A percentile compares a stretch with the other conserved stretches of the same genome.
These are phyloP conservation scores for Melitaea athalia DNA, from an alignment of 2,888 invertebrate species.

Conservation along the genomic window DNA sequence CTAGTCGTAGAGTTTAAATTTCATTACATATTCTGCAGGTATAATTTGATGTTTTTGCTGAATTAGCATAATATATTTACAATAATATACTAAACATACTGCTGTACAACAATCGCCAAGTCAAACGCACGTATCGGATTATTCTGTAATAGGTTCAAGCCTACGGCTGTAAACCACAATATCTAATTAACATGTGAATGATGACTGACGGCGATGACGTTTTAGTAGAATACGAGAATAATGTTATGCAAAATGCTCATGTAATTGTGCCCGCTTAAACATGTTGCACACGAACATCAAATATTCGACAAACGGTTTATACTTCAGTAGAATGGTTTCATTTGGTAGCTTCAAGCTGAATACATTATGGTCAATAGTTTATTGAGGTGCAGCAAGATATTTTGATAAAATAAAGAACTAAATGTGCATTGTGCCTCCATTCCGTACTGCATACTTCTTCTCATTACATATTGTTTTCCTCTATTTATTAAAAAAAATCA, in stretches of 20 bases:
- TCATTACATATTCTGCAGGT: no score
- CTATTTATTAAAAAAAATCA: no score
- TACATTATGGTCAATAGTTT: no score
- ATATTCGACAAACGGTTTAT: neutral
- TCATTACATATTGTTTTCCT: no score
- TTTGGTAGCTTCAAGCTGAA: neutral
- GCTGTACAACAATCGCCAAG: neutral
- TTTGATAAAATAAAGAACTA: no score
- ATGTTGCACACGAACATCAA: neutral
- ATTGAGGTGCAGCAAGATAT: no score
- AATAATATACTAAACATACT: no score
- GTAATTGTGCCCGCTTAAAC: slow-evolving; percentile 1
- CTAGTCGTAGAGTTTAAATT: no score
- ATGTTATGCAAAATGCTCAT: slow-evolving; percentile 6
- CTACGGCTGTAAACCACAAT: slow-evolving; percentile 8
- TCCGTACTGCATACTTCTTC: no score
- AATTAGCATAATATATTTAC: neutral
- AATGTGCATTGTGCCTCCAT: no score
- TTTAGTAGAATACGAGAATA: slow-evolving; percentile 7
- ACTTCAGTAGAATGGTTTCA: neutral
- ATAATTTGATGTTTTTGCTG: neutral
- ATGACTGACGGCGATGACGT: slow-evolving; percentile 10
- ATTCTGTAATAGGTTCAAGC: slow-evolving; percentile 11
- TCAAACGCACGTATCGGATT: slow-evolving; percentile 8
- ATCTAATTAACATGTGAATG: slow-evolving; percentile 11